These are phyloP conservation scores for Mesodorylaimus sp. DNA, from an alignment of 2,888 invertebrate species.

Conservation along the genomic window DNA sequence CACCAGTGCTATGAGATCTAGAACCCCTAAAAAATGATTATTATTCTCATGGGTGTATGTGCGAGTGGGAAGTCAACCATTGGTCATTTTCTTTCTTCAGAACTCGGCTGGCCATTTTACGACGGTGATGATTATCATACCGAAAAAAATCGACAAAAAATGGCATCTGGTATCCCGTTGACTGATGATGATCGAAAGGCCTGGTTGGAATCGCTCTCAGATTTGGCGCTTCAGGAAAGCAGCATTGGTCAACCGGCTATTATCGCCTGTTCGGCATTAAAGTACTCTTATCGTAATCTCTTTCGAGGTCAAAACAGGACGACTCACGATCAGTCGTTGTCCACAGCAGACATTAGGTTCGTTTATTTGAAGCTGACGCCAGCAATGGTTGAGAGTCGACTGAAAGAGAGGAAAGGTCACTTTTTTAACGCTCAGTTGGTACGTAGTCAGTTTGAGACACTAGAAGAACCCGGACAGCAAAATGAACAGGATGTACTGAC, in stretches of 20 bases:
- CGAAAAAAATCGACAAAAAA: conserved; percentile 27
- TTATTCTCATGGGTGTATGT: conserved; percentile 16
- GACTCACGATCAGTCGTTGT: too few species aligned
- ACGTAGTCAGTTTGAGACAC: too few species aligned
- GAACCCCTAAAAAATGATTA: neutral
- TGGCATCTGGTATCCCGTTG: conserved; percentile 23
- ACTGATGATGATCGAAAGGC: conserved; percentile 30
- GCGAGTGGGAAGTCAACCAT: conserved; percentile 17
- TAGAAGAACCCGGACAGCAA: too few species aligned
- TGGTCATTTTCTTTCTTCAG: too few species aligned
- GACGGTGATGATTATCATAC: conserved; percentile 31
- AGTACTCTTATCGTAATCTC: conserved; percentile 24
- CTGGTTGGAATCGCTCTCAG: conserved; percentile 21
- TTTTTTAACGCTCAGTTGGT: too few species aligned
- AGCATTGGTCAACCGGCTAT: conserved; percentile 14
- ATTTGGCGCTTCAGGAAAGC: conserved; percentile 9
- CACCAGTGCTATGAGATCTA: too few species aligned
- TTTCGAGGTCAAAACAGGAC: too few species aligned
- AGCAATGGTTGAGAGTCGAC: too few species aligned
- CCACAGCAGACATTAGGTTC: too few species aligned
- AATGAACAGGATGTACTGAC: too few species aligned
- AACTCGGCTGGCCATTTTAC: conserved; percentile 19
- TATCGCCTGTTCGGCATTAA: conserved; percentile 31
- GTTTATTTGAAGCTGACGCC: too few species aligned
- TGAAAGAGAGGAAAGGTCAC: too few species aligned